Evolutionary conservation across 2,888 invertebrate genomes (phyloP).

Genomic region (Drosophila peninsularis): DNA sequence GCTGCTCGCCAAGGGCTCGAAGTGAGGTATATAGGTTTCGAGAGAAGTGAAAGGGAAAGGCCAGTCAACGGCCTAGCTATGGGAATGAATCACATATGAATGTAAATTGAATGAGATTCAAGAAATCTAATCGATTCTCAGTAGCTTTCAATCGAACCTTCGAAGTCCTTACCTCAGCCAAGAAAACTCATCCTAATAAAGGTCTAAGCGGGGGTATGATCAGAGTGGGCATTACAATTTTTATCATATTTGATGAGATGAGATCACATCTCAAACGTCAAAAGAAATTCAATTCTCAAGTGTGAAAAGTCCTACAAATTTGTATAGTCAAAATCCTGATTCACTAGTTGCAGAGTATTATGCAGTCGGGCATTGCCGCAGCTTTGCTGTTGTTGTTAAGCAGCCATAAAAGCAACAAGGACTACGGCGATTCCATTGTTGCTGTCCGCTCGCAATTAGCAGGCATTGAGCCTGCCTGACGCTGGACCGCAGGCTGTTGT

Average conservation of each 20-base stretch:
- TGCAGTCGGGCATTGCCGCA: neutral
- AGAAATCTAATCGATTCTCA: too few relatives aligned
- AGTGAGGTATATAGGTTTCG: slow-evolving; percentile 3
- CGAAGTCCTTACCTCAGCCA: too few relatives aligned
- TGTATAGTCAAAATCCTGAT: neutral
- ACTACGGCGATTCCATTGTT: slow-evolving; percentile 6
- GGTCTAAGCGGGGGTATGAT: too few relatives aligned
- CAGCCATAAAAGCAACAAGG: slow-evolving; percentile 6
- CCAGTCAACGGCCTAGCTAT: neutral
- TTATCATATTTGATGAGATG: too few relatives aligned
- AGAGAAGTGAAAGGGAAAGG: neutral
- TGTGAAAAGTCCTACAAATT: too few relatives aligned
- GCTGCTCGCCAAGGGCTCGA: too few relatives aligned
- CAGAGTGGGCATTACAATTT: too few relatives aligned
- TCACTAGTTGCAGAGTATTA: neutral
- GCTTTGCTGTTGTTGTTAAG: neutral
- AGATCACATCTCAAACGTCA: too few relatives aligned
- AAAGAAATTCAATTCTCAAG: too few relatives aligned
- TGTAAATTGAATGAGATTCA: too few relatives aligned
- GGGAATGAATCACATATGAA: neutral
- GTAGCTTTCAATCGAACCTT: too few relatives aligned
- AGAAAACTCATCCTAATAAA: too few relatives aligned
- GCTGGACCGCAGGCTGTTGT: slow-evolving; percentile 1
- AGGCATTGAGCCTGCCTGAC: slow-evolving; percentile 20
- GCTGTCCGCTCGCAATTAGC: slow-evolving; percentile 42